phyloP scores from a whole-genome alignment of 2,797 vertebrate genomes.

The Bufotes viridis region DNA sequence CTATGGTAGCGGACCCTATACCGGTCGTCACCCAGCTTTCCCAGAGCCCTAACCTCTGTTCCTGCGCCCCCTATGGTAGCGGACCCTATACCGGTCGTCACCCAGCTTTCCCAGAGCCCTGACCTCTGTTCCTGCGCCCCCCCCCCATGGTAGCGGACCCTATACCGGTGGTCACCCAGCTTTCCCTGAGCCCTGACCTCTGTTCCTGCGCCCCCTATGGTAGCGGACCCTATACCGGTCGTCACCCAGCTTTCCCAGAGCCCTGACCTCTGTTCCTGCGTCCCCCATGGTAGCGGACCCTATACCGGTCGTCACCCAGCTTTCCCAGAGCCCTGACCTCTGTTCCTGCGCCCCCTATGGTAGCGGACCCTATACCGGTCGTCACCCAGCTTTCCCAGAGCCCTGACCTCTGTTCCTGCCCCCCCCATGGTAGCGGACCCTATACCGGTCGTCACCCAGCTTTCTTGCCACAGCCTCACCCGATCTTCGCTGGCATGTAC shows the following conservation, averaged over 20 bases:
- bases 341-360: too few relatives aligned
- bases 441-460: background rate
- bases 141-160: too few relatives aligned
- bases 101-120: background rate
- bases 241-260: background rate
- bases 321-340: too few relatives aligned
- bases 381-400: background rate
- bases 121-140: too few relatives aligned
- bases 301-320: too few relatives aligned
- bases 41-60: background rate
- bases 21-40: background rate
- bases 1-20: background rate
- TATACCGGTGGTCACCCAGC: too few relatives aligned
- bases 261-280: too few relatives aligned
- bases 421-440: too few relatives aligned
- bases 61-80: too few relatives aligned
- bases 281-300: too few relatives aligned
- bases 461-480: constrained; percentile 67
- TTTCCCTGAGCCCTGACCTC: too few relatives aligned
- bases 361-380: background rate
- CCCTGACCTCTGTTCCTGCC: too few relatives aligned
- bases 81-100: background rate
- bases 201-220: background rate
- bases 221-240: background rate
- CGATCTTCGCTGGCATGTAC: constrained; percentile 98